Percentiles rank a stretch among this genome's conserved stretches.
These are phyloP conservation scores for Rynchops niger DNA, from an alignment of 2,113 vertebrate species.

Conservation along the genomic window DNA sequence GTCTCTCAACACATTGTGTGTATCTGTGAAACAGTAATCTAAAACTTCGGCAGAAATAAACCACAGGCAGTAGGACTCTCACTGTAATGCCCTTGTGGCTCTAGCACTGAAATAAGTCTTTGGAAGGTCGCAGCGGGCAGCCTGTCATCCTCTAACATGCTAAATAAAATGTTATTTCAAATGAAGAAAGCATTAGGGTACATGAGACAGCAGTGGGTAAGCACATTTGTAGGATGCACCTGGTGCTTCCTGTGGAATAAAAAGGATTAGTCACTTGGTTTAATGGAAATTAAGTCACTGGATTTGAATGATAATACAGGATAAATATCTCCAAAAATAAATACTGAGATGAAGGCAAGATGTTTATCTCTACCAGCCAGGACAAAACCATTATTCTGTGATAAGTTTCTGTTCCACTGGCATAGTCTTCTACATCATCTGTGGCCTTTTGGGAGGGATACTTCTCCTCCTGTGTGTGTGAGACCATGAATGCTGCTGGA, in stretches of 20 bases:
- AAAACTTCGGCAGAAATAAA: background rate
- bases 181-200: background rate
- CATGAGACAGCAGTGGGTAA: background rate
- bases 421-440: background rate
- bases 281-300: conserved; percentile 69
- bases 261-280: conserved; percentile 63
- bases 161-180: conserved; percentile 16
- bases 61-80: background rate
- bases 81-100: background rate
- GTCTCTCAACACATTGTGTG: background rate
- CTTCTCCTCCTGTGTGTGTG: background rate
- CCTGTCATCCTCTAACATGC: background rate
- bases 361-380: conserved; percentile 21
- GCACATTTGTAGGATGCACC: conserved; percentile 49
- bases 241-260: conserved; percentile 50
- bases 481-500: background rate
- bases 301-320: conserved; percentile 69
- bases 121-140: background rate
- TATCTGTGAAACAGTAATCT: background rate
- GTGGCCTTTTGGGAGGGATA: background rate
- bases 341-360: conserved; percentile 57
- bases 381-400: conserved; percentile 7
- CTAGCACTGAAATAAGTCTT: background rate
- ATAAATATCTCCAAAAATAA: conserved; percentile 68
- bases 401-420: background rate